phyloP scores from a whole-genome alignment of 1,140 invertebrate species.

The Conopomorpha cramerella region DNA sequence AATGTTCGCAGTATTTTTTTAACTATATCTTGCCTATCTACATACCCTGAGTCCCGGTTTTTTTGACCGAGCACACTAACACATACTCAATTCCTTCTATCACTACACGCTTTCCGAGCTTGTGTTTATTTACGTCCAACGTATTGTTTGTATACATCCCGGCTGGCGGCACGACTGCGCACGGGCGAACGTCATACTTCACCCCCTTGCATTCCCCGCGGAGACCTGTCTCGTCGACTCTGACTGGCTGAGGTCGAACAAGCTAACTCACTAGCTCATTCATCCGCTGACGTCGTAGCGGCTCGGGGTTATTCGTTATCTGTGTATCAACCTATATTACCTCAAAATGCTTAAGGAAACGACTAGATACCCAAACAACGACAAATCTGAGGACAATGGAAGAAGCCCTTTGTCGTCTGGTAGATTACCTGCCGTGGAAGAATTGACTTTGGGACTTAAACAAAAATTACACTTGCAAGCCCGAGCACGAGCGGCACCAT shows the following conservation, averaged over 20 bases:
- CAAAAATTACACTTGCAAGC: conserved; percentile 56
- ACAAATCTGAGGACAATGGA: conserved; percentile 27
- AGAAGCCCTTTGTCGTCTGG: conserved; percentile 26
- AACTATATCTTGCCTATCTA: too few relatives aligned
- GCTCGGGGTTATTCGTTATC: conserved; percentile 29
- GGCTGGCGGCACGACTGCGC: conserved; percentile 43
- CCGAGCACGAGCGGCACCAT: conserved; percentile 49
- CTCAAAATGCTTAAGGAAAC: conserved; percentile 53
- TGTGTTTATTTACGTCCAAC: conserved; percentile 59
- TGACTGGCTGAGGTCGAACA: conserved; percentile 23
- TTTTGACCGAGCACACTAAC: conserved; percentile 4
- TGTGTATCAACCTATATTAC: conserved; percentile 13
- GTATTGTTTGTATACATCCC: conserved; percentile 60
- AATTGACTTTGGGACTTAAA: conserved; percentile 50
- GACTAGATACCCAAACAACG: conserved; percentile 31
- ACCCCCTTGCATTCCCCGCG: conserved; percentile 22
- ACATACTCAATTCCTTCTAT: conserved; percentile 2
- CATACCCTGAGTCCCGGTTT: too few relatives aligned
- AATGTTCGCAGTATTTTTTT: too few relatives aligned
- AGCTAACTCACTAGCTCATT: conserved; percentile 46
- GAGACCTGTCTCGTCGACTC: conserved; percentile 39
- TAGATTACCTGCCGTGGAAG: conserved; percentile 47
- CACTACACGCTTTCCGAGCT: conserved; percentile 17
- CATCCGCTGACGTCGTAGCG: conserved; percentile 49
- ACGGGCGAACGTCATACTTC: conserved; percentile 43